Base-by-base conservation (phyloP, 1,140 invertebrate species). In the Mya arenaria region DNA sequence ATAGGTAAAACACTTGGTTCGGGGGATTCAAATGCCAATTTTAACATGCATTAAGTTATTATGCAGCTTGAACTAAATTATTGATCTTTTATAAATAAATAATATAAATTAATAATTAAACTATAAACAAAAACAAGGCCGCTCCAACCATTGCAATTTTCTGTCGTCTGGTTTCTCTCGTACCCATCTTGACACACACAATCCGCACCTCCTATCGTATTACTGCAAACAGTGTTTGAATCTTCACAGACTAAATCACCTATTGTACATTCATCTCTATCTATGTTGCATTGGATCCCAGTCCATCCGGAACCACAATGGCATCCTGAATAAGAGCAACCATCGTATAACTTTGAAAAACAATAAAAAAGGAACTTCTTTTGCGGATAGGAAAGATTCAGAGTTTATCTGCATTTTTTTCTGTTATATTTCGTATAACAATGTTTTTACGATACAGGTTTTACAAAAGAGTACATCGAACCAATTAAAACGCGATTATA, bases 301-400 rank as follows among this genome's bases (percentile, higher is more conserved):
- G 30, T 4, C 83, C 83, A 86, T 1, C 85, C 85, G 1, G 19
- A 17, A 15, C 34, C 30, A 56, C 85, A 86, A 10, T 71, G 62
- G 58, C 85, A 86, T n/a, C n/a, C n/a, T 48, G 10, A n/a, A 13
- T 48, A 13, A 56, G n/a, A n/a, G n/a, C 4, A 4, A 23, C 5
- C 28, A 4, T 17, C 28, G 17, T 56, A n/a, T 6, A n/a, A 56
- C 6, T 56, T 6, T 6, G 19, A n/a, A n/a, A n/a, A n/a, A n/a
- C 55, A n/a, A 56, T 56, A 4, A 39, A 36, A 17, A 30, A 58
- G 66, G 8, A 39, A 4, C 63, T 62, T 65, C 17, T 23, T 28
- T 5, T 48, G 2, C 36, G 13, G n/a, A 41, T 62, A 78, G 13
- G 44, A 58, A 6, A 41, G 41, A 58, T 62, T 65, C 19, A 78